These are phyloP conservation scores for Dryobota labecula DNA, from an alignment of 2,888 invertebrate genomes.

Conservation along the genomic window DNA sequence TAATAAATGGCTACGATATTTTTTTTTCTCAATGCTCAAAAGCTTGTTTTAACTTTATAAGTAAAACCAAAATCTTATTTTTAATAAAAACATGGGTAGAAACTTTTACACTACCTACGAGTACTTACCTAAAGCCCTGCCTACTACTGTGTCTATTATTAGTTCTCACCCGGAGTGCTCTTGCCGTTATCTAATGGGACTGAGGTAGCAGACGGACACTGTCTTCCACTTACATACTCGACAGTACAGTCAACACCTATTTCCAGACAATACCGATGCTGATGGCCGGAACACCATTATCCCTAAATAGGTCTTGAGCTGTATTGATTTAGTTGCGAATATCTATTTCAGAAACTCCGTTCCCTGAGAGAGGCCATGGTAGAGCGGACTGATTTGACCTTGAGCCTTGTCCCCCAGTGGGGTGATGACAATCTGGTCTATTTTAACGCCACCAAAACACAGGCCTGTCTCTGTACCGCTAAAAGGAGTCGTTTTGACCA, in stretches of 20 bases:
- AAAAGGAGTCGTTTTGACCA: no score
- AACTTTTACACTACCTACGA: background rate
- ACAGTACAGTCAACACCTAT: slow-evolving; percentile 40
- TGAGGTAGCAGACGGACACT: slow-evolving; percentile 23
- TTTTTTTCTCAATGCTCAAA: no score
- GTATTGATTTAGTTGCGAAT: background rate
- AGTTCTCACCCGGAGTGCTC: background rate
- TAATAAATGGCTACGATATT: background rate
- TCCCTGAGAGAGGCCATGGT: no score
- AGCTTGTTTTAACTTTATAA: background rate
- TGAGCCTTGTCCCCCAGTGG: no score
- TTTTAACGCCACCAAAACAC: no score
- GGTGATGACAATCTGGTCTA: no score
- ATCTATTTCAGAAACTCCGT: background rate
- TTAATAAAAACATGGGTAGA: background rate
- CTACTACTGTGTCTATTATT: slow-evolving; percentile 11
- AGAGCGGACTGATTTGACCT: no score
- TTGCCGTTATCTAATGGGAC: slow-evolving; percentile 5
- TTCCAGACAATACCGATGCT: background rate
- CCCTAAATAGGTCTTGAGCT: background rate
- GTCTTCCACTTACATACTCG: slow-evolving; percentile 35
- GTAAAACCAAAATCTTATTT: background rate
- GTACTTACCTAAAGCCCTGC: no score
- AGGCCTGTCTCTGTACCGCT: no score
- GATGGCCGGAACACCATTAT: background rate